phyloP scores from a whole-genome alignment of 2,888 invertebrate genomes.

The Diplolepis rosae region DNA sequence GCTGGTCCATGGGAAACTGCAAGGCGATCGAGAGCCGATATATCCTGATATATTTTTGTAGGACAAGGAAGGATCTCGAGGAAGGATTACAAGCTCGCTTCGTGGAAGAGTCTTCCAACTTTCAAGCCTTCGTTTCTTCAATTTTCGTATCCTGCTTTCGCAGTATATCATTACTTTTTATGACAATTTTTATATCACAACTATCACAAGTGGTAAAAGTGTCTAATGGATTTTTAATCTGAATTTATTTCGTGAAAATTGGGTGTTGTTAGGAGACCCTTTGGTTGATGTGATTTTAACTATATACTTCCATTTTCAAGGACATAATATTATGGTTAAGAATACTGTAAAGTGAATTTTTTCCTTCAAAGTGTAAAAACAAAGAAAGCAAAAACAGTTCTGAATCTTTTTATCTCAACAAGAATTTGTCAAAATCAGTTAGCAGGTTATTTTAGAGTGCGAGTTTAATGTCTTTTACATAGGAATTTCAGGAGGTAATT shows the following conservation, averaged over 20 bases:
- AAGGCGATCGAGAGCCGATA: constrained; percentile 58
- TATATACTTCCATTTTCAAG: background rate
- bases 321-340: constrained; percentile 4
- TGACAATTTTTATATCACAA: background rate
- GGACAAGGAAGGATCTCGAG: constrained; percentile 38
- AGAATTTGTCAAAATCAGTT: constrained; percentile 20
- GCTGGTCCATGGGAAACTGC: constrained; percentile 50
- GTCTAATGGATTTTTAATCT: constrained; percentile 26
- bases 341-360: constrained; percentile 1
- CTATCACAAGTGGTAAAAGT: background rate
- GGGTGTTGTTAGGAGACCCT: background rate
- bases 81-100: constrained; percentile 1
- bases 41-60: constrained; percentile 57
- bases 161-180: background rate
- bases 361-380: background rate
- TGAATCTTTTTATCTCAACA: background rate
- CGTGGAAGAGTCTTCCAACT: constrained; percentile 9
- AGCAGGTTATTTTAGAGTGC: constrained; percentile 6
- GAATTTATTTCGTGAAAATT: constrained; percentile 11
- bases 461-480: constrained; percentile 25
- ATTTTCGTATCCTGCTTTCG: background rate
- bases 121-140: background rate
- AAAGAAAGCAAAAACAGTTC: background rate
- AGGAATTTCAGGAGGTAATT: too few species aligned
- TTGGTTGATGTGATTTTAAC: constrained; percentile 20